phyloP scores from a whole-genome alignment of 2,888 invertebrate species.

The Dicycla oo region DNA sequence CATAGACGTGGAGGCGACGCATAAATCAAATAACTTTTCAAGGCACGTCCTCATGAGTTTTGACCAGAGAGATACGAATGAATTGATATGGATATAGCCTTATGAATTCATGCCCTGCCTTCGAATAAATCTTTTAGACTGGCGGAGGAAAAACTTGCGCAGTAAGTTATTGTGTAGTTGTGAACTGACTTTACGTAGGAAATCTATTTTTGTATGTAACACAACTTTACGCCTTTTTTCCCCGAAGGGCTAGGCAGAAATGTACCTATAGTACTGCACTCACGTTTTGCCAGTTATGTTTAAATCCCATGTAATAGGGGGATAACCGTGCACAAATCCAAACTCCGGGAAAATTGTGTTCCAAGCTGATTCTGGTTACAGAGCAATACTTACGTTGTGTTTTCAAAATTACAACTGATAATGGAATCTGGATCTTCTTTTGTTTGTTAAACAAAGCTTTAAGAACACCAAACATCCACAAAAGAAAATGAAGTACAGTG shows the following conservation, averaged over 20 bases:
- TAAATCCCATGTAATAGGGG: no score
- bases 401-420: neutral
- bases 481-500: neutral
- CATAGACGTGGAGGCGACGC: slow-evolving; percentile 64
- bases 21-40: slow-evolving; percentile 76
- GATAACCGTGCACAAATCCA: no score
- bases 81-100: slow-evolving; percentile 60
- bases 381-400: neutral
- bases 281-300: no score
- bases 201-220: neutral
- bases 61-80: slow-evolving; percentile 60
- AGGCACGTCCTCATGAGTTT: slow-evolving; percentile 65
- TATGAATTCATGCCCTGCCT: slow-evolving; percentile 53
- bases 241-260: no score
- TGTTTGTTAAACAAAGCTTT: neutral
- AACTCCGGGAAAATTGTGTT: no score
- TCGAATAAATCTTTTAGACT: slow-evolving; percentile 54
- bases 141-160: slow-evolving; percentile 29
- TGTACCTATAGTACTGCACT: no score
- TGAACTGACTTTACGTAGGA: slow-evolving; percentile 5
- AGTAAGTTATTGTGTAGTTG: slow-evolving; percentile 46
- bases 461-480: neutral
- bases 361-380: no score
- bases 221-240: no score
- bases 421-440: neutral